Percentiles rank a stretch among this genome's conserved stretches.
These are phyloP conservation scores for Albula glossodonta DNA, from an alignment of 2,113 vertebrate genomes.

Conservation along the genomic window DNA sequence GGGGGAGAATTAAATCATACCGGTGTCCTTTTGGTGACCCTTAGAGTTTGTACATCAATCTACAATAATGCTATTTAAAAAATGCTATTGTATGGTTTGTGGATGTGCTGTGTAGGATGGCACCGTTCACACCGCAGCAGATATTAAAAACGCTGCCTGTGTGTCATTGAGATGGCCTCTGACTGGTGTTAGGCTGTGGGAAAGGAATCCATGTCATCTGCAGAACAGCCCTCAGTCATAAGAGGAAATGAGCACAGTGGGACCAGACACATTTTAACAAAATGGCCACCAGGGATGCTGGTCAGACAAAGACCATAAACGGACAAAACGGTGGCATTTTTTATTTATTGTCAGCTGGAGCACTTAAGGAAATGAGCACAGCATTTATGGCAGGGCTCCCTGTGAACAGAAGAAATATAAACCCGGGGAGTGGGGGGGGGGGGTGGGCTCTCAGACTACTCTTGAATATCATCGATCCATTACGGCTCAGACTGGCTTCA, in stretches of 20 bases:
- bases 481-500: slow-evolving; percentile 2
- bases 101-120: not conserved
- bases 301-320: slow-evolving; percentile 10
- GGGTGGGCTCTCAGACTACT: not conserved
- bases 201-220: not conserved
- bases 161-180: not conserved
- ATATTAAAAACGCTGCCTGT: not conserved
- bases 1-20: not conserved
- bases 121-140: not conserved
- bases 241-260: slow-evolving; percentile 1
- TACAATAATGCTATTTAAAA: too few species aligned
- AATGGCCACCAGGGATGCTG: slow-evolving; percentile 13
- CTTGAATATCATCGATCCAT: slow-evolving; percentile 7
- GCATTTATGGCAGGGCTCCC: slow-evolving; percentile 5
- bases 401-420: not conserved
- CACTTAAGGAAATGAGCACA: slow-evolving; percentile 19
- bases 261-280: slow-evolving; percentile 6
- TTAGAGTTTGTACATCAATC: not conserved
- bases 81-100: too few species aligned
- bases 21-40: not conserved
- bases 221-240: not conserved
- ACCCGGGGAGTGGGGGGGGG: not conserved
- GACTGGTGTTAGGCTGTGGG: not conserved
- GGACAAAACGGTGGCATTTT: not conserved
- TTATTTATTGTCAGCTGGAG: slow-evolving; percentile 14